A percentile compares a stretch with the other conserved stretches of the same genome.
These are phyloP conservation scores for Atherinomorus stipes DNA, from an alignment of 2,113 vertebrate species.

Conservation along the genomic window DNA sequence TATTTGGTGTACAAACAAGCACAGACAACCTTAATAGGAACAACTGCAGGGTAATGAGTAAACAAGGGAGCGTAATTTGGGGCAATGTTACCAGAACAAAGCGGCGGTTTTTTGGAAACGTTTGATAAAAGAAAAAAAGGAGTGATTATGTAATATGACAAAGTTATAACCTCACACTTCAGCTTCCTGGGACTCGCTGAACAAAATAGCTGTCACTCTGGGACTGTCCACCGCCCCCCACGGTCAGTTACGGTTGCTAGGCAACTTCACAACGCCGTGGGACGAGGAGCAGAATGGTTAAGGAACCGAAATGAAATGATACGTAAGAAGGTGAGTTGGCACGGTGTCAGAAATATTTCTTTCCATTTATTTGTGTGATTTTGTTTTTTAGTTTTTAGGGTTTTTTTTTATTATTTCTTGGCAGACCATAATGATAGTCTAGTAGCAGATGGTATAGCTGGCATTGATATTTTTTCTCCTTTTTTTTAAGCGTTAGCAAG, in stretches of 20 bases:
- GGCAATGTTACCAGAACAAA: no score
- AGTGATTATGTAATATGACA: no score
- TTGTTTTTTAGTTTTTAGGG: no score
- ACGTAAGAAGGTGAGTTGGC: neutral
- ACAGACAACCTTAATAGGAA: no score
- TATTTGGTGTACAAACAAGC: no score
- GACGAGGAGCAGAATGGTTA: neutral
- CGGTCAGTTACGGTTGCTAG: slow-evolving; percentile 73
- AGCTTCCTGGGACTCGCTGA: slow-evolving; percentile 13
- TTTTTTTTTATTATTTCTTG: no score
- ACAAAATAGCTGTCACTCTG: slow-evolving; percentile 37
- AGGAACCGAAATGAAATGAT: neutral
- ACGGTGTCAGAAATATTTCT: neutral
- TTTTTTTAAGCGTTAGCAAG: neutral
- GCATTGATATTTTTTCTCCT: neutral
- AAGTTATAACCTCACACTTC: neutral
- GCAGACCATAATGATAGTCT: neutral
- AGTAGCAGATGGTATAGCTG: neutral
- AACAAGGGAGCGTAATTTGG: no score
- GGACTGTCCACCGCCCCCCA: neutral
- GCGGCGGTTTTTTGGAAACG: no score
- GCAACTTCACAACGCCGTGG: slow-evolving; percentile 78
- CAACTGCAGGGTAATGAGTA: no score
- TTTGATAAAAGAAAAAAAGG: no score
- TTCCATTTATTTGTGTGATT: neutral